Evolutionary conservation across 2,888 invertebrate species (phyloP).

Genomic region (Rhynchonema sp.): DNA sequence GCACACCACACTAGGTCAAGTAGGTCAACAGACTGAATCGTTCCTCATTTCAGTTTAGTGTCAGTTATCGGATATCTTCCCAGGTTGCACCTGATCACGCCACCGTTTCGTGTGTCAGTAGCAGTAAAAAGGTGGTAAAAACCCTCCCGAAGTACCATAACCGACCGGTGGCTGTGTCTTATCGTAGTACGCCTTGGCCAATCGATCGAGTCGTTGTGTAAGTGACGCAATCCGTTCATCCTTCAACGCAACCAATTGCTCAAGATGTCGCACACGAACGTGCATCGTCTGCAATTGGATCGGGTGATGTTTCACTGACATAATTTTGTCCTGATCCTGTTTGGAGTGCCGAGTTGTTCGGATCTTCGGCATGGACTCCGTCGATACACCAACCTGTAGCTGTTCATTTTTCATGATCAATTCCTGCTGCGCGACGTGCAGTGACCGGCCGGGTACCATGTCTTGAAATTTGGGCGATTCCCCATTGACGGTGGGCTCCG

Average conservation of each 20-base stretch:
- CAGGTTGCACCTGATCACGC: no score
- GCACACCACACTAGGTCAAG: no score
- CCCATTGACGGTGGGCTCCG: not conserved
- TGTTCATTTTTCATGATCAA: constrained; percentile 7
- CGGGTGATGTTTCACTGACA: no score
- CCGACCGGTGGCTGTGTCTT: not conserved
- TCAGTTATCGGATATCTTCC: no score
- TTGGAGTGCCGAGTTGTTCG: not conserved
- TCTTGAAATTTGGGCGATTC: not conserved
- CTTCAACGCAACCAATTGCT: constrained; percentile 4
- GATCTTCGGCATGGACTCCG: not conserved
- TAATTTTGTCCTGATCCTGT: no score
- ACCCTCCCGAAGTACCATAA: no score
- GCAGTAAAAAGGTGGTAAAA: no score
- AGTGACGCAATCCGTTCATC: constrained; percentile 6
- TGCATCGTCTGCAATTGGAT: constrained; percentile 6
- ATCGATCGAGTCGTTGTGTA: constrained; percentile 5
- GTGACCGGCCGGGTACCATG: constrained; percentile 5
- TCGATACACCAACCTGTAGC: constrained; percentile 4
- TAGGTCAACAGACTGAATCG: no score
- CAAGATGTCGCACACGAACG: constrained; percentile 5
- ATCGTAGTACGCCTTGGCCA: not conserved
- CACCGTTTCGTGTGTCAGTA: no score
- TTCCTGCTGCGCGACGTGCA: constrained; percentile 5
- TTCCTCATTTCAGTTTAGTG: no score